These are phyloP conservation scores for Eupithecia subfuscata DNA, from an alignment of 2,888 invertebrate genomes.

Conservation along the genomic window DNA sequence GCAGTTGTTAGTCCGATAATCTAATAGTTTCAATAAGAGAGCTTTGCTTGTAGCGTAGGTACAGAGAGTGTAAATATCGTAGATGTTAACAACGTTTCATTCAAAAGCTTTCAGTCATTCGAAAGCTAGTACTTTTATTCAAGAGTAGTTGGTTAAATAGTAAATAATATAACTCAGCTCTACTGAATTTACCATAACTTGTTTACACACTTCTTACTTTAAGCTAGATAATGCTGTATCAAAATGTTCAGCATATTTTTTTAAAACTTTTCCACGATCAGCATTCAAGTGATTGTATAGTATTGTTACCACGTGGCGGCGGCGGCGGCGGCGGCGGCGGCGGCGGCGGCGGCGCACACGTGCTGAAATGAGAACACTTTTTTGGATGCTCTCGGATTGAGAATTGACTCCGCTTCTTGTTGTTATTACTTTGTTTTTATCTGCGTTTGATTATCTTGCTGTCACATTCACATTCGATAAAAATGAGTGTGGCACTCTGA, in stretches of 20 bases:
- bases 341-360: constrained; percentile 65
- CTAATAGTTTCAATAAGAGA: neutral
- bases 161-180: no score
- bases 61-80: neutral
- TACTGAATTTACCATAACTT: no score
- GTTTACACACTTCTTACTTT: neutral
- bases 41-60: neutral
- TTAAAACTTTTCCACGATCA: neutral
- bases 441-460: neutral
- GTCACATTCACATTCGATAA: neutral
- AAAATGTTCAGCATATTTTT: neutral
- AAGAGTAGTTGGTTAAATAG: no score
- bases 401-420: constrained; percentile 30
- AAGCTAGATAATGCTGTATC: neutral
- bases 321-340: constrained; percentile 61
- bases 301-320: constrained; percentile 69
- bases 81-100: no score
- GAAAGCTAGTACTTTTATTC: no score
- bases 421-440: constrained; percentile 4
- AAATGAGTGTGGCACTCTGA: neutral
- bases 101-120: no score
- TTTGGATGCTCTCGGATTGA: constrained; percentile 21
- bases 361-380: constrained; percentile 47
- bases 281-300: neutral
- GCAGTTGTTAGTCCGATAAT: neutral